These are phyloP conservation scores for Malacosoma neustria DNA, from an alignment of 2,888 invertebrate genomes.

Conservation along the genomic window DNA sequence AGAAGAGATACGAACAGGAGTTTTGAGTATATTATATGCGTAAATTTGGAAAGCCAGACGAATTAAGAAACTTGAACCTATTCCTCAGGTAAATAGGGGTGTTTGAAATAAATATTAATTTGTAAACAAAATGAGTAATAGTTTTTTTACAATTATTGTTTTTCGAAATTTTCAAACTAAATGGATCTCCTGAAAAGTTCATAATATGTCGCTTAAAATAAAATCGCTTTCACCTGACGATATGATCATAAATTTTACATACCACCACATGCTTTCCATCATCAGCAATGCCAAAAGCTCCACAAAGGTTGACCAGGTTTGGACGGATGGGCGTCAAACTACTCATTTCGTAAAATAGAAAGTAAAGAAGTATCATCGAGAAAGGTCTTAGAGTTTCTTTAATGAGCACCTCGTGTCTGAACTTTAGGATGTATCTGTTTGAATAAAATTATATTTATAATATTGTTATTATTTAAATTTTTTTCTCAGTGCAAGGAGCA, in stretches of 20 bases:
- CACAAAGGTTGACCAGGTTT: constrained; percentile 69
- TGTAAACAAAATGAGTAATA: neutral
- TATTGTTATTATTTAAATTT: too few relatives aligned
- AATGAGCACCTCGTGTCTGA: constrained; percentile 55
- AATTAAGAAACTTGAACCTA: too few relatives aligned
- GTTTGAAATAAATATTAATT: too few relatives aligned
- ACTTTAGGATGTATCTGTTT: constrained; percentile 39
- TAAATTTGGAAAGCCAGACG: too few relatives aligned
- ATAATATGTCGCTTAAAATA: too few relatives aligned
- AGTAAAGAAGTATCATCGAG: constrained; percentile 56
- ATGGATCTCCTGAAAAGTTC: too few relatives aligned
- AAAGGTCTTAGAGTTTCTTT: constrained; percentile 70
- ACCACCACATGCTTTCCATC: constrained; percentile 57
- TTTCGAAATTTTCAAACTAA: neutral
- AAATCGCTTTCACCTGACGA: too few relatives aligned
- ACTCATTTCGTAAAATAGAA: constrained; percentile 66
- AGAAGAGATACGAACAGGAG: too few relatives aligned
- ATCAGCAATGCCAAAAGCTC: constrained; percentile 54
- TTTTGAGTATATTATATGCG: too few relatives aligned
- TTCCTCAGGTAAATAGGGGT: too few relatives aligned
- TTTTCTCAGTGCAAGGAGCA: too few relatives aligned
- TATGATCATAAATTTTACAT: too few relatives aligned
- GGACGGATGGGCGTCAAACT: constrained; percentile 66
- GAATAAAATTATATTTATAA: constrained; percentile 1
- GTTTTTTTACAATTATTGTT: neutral